Percentiles rank a stretch among this genome's conserved stretches.
Conservation (phyloP, 1,140 invertebrate species). For the Wiebesia pumilae region DNA sequence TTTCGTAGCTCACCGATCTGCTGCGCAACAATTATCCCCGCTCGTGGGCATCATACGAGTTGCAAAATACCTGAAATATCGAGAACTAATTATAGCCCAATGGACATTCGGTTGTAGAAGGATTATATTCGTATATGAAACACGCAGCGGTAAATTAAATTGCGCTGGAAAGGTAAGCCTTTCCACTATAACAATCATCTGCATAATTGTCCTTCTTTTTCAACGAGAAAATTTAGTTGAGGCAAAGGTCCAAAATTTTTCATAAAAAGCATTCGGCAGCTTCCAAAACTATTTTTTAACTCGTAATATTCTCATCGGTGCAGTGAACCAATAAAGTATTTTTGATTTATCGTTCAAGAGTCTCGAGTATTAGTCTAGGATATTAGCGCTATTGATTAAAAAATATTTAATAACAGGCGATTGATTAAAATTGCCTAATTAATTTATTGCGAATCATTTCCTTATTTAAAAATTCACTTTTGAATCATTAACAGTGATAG, state of each 20-base stretch:
- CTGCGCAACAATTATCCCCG: conserved; percentile 10
- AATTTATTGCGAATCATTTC: not conserved
- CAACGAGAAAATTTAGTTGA: not conserved
- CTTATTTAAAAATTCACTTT: not conserved
- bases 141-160: not conserved
- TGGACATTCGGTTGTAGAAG: not conserved
- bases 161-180: not conserved
- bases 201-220: not conserved
- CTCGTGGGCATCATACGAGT: conserved; percentile 28
- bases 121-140: conserved; percentile 15
- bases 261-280: not conserved
- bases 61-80: conserved; percentile 37
- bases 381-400: not conserved
- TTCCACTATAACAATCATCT: not conserved
- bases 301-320: not conserved
- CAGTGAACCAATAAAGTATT: not conserved
- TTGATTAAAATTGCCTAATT: not conserved
- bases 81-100: conserved; percentile 31
- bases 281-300: not conserved
- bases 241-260: not conserved
- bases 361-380: not conserved
- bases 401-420: not conserved
- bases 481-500: not conserved
- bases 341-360: not conserved
- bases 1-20: conserved; percentile 3